phyloP scores from a whole-genome alignment of 2,797 vertebrate species.

The Trichosurus vulpecula region DNA sequence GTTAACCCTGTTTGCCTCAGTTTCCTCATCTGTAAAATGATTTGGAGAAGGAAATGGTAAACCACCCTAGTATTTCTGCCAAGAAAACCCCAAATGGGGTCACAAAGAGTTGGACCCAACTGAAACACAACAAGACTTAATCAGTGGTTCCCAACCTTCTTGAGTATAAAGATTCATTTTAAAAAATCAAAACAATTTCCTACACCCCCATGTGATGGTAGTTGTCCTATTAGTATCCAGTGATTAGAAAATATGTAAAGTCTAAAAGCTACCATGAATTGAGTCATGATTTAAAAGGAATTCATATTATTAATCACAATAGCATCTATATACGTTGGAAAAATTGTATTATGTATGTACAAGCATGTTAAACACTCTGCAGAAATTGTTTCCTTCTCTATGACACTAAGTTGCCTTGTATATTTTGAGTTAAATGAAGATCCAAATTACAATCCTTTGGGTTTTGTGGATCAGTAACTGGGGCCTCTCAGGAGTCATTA shows the following conservation, averaged over 20 bases:
- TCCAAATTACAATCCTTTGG: neutral
- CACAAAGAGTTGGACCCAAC: neutral
- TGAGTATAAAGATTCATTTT: neutral
- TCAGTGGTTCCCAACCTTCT: neutral
- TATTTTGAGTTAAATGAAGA: neutral
- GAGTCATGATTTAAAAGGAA: neutral
- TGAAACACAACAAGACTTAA: neutral
- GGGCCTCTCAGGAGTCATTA: neutral
- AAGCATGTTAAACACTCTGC: neutral
- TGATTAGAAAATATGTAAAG: neutral
- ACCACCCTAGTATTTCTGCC: neutral
- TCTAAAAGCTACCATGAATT: neutral
- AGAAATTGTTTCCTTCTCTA: neutral
- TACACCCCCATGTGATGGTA: neutral
- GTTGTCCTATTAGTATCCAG: neutral
- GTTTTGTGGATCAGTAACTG: neutral
- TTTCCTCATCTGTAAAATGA: neutral
- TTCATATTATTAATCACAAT: neutral
- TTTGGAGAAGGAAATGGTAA: neutral
- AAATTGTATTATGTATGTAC: neutral
- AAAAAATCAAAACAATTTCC: neutral
- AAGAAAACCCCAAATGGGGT: neutral
- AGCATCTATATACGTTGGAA: neutral
- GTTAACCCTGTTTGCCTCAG: neutral
- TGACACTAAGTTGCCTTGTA: neutral